Conservation (phyloP, 2,888 invertebrate genomes). For the Tiliacea citrago region DNA sequence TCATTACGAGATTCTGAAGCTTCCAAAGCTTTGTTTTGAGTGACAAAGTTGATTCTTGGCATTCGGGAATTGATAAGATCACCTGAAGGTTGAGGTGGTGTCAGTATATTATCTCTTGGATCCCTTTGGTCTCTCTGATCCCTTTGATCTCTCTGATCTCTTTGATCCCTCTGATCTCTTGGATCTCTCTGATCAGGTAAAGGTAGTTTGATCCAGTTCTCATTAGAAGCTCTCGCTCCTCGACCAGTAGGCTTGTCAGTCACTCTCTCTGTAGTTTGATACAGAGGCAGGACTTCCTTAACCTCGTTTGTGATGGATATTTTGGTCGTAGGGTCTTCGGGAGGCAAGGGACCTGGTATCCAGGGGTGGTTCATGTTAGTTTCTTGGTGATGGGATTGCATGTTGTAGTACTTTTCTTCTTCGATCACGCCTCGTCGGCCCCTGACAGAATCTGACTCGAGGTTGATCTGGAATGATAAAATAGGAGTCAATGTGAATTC, state of each 20-base stretch:
- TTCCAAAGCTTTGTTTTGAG: slow-evolving; percentile 90
- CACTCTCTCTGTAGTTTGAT: slow-evolving; percentile 85
- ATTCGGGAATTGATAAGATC: slow-evolving; percentile 91
- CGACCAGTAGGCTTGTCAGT: slow-evolving; percentile 90
- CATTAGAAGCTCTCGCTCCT: slow-evolving; percentile 91
- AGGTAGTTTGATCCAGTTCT: slow-evolving; percentile 92
- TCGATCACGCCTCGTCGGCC: slow-evolving; percentile 87
- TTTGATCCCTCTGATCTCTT: slow-evolving; percentile 35
- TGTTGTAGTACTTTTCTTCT: slow-evolving; percentile 86
- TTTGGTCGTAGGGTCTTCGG: slow-evolving; percentile 85
- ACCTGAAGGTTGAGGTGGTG: slow-evolving; percentile 89
- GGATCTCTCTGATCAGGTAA: slow-evolving; percentile 81
- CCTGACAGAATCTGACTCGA: slow-evolving; percentile 75
- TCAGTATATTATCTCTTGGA: slow-evolving; percentile 84
- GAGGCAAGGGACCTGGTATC: slow-evolving; percentile 84
- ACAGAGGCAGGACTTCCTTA: slow-evolving; percentile 77
- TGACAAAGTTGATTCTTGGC: slow-evolving; percentile 92
- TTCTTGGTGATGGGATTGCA: slow-evolving; percentile 78
- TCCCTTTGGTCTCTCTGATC: slow-evolving; percentile 65
- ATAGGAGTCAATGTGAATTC: not conserved
- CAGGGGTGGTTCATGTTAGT: slow-evolving; percentile 79
- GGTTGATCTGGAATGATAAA: slow-evolving; percentile 71
- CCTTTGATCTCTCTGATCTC: slow-evolving; percentile 58
- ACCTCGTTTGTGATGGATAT: slow-evolving; percentile 83
- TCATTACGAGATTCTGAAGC: slow-evolving; percentile 88